Base-by-base conservation (phyloP, 2,113 vertebrate species). In the Lepus timidus region DNA sequence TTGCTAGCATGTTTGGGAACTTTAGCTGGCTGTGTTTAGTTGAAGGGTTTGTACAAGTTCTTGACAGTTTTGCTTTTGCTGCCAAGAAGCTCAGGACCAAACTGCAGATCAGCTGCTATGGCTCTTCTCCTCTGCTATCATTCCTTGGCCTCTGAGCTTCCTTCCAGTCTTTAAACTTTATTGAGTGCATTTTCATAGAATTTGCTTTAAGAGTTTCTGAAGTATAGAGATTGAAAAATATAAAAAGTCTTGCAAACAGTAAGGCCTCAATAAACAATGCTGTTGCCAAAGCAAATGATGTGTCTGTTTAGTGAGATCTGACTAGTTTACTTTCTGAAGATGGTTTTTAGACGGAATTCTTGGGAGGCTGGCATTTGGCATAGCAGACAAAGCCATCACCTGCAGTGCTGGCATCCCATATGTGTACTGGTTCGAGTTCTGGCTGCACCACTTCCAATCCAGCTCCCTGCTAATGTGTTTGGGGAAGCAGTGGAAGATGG, bases 301-400 rank as follows among this genome's bases (percentile, higher is more conserved):
- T 64, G 51, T 91, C 6, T 74, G 25, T 22, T 91, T 51, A 90
- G 52, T 89, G 71, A 39, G 23, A 33, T 61, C 82, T 85, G 31
- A 84, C 86, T 44, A 71, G 33, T 61, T 80, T 81, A 76, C 61
- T 85, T 76, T 94, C 73, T 75, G 70, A 92, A 93, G 29, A 65
- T 1, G 13, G 39, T 74, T 52, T 88, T 86, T 36, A 3, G 44
- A 44, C 6, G 6, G 44, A 44, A 44, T 44, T 44, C 44, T 44
- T 44, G 44, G 6, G 44, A 7, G 6, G 44, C 7, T 44, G 44
- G 44, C 6, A 7, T 44, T 44, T 44, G 44, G 44, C 44, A 44
- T 44, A 44, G 44, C 44, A 44, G 6, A 44, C 44, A 44, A 44
- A 44, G 44, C 6, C 44, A 44, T 44, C 44, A 44, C 44, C 44